Conservation (phyloP, 2,113 vertebrate species). For the Casuarius casuarius region DNA sequence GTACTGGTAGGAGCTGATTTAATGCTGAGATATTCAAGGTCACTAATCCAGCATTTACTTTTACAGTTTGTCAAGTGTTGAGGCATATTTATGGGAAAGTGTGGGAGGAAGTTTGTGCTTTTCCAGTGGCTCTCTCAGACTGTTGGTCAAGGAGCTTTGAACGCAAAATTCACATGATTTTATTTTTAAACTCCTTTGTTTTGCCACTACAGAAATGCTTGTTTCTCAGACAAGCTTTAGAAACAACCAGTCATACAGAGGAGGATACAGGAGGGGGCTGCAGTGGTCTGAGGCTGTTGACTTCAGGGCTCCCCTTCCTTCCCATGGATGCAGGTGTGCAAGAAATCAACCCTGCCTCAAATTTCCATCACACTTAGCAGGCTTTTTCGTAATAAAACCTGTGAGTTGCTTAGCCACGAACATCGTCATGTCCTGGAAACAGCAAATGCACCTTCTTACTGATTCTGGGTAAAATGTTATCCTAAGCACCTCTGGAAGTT, state of each 20-base stretch:
- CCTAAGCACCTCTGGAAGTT: neutral
- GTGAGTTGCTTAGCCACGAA: neutral
- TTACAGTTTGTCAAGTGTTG: neutral
- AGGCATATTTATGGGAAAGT: conserved; percentile 47
- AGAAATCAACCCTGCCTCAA: neutral
- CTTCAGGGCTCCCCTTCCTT: neutral
- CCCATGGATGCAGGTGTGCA: neutral
- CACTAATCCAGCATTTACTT: conserved; percentile 35
- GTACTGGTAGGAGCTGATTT: conserved; percentile 50
- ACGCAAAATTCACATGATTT: conserved; percentile 27
- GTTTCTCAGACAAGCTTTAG: conserved; percentile 36
- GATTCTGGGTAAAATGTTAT: neutral
- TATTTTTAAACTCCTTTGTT: conserved; percentile 21
- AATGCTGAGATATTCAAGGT: conserved; percentile 51
- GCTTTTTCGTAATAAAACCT: neutral
- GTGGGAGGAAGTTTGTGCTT: conserved; percentile 26
- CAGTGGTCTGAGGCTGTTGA: neutral
- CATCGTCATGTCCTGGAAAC: neutral
- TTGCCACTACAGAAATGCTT: neutral
- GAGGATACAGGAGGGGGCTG: neutral
- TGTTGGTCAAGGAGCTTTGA: neutral
- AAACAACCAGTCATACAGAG: neutral
- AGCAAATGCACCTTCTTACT: neutral
- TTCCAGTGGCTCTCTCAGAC: neutral
- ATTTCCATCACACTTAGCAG: neutral